Evolutionary conservation across 2,113 vertebrate genomes (phyloP).

Genomic region (Scophthalmus maximus): DNA sequence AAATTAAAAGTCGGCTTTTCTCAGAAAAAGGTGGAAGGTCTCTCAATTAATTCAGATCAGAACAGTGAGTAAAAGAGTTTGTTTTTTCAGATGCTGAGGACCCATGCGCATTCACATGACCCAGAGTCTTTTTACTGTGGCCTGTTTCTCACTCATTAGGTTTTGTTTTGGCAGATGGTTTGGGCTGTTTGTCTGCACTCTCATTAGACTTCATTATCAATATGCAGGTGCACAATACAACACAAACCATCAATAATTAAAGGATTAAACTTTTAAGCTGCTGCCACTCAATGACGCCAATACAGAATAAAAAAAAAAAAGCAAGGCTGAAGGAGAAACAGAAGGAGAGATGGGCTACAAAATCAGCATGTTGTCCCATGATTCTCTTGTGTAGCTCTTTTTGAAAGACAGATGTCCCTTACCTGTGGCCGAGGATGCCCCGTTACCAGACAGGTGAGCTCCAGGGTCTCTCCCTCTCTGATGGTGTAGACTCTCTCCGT

Average conservation of each 20-base stretch:
- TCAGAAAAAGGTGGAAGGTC: neutral
- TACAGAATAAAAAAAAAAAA: constrained; percentile 25
- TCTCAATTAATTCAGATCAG: constrained; percentile 53
- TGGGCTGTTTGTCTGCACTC: constrained; percentile 42
- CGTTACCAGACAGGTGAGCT: constrained; percentile 94
- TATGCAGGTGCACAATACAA: constrained; percentile 66
- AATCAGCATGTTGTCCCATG: constrained; percentile 16
- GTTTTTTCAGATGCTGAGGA: constrained; percentile 19
- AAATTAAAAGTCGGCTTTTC: constrained; percentile 24
- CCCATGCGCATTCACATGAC: constrained; percentile 53
- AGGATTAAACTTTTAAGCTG: constrained; percentile 72
- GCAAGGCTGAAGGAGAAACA: neutral
- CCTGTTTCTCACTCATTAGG: constrained; percentile 49
- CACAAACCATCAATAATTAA: constrained; percentile 71
- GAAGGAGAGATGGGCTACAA: neutral
- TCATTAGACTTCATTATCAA: constrained; percentile 68
- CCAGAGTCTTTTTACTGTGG: constrained; percentile 32
- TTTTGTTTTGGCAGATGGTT: constrained; percentile 67
- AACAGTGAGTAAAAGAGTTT: constrained; percentile 28
- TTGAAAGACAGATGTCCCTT: no score
- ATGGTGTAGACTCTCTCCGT: constrained; percentile 98
- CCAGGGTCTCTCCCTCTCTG: constrained; percentile 94
- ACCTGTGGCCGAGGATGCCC: constrained; percentile 98
- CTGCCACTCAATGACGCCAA: constrained; percentile 29
- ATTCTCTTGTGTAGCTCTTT: no score